These are phyloP conservation scores for Heliconius congener DNA, from an alignment of 1,140 invertebrate genomes.

Conservation along the genomic window DNA sequence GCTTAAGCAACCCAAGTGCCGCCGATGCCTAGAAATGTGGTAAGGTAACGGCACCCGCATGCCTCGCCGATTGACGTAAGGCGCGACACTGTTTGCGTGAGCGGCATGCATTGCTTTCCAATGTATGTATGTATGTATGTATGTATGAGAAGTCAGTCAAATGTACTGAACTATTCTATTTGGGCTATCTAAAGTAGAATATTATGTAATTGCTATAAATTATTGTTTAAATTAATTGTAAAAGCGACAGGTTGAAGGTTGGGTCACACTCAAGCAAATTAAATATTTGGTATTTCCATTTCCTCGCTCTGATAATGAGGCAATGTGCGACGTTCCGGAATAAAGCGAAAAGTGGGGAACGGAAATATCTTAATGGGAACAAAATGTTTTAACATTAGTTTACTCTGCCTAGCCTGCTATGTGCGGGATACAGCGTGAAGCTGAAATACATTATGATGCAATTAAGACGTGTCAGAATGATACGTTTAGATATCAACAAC, in stretches of 20 bases:
- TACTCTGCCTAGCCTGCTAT: too few relatives aligned
- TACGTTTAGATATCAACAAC: background rate
- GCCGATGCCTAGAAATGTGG: conserved; percentile 13
- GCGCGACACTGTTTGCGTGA: conserved; percentile 37
- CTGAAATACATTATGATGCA: too few relatives aligned
- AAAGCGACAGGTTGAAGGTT: too few relatives aligned
- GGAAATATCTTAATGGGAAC: too few relatives aligned
- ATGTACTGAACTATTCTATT: background rate
- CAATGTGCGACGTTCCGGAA: too few relatives aligned
- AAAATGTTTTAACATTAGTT: too few relatives aligned
- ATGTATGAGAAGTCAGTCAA: background rate
- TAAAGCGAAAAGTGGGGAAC: too few relatives aligned
- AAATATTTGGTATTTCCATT: too few relatives aligned
- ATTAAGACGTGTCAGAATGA: too few relatives aligned
- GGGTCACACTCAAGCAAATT: too few relatives aligned
- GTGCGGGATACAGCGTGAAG: too few relatives aligned
- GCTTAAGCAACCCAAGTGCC: background rate
- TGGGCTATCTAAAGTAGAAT: background rate
- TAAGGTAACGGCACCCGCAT: conserved; percentile 40
- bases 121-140: conserved; percentile 1
- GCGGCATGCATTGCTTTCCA: conserved; percentile 36
- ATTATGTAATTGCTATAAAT: background rate
- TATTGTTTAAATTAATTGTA: background rate
- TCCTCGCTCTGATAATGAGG: too few relatives aligned
- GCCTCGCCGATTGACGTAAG: conserved; percentile 35